Evolutionary conservation across 2,113 vertebrate species (phyloP), one percentile per base, ranked within the genome.

Genomic region (Phaetusa simplex): DNA sequence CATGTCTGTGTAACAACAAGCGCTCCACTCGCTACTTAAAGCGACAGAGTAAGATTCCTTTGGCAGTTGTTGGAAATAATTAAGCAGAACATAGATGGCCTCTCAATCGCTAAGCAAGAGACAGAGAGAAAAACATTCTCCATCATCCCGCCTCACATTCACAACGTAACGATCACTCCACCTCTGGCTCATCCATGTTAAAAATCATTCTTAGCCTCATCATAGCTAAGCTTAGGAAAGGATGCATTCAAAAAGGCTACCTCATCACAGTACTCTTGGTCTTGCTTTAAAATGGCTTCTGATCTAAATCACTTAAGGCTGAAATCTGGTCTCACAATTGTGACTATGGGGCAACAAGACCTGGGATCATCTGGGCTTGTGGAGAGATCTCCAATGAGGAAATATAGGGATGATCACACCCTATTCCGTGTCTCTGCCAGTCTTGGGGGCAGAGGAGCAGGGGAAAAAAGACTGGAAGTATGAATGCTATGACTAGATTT

Each of bases 241-340:
- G 70, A 92, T 66, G 66, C 70, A 58, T 88, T 88, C 90, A 80
- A 27, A 95, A 72, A 82, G 55, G 52, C 87, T 69, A 9, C 56
- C 71, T 90, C 55, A 47, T 59, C 86, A 73, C 56, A 38, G 56
- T 66, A 84, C 18, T 87, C 67, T 52, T 73, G 40, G 36, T 91
- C 61, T 81, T 78, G 78, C 59, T 93, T 85, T 95, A 89, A 97
- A 97, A 96, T 97, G 97, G 95, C 94, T 96, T 82, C 96, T 96
- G 55, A 83, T 89, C 65, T 86, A 86, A 91, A 87, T 83, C 62
- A 82, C 58, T 85, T 82, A 82, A 66, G 86, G 74, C 55, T 87
- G 64, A 95, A 96, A 91, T 34, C 36, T 58, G 43, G 64, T 88
- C 59, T 93, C 32, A 50, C 45, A 52, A 42, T 55, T 77, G 29